Percentiles rank a stretch among this genome's conserved stretches.
phyloP scores from a whole-genome alignment of 2,113 vertebrate species.

The Bufo bufo region DNA sequence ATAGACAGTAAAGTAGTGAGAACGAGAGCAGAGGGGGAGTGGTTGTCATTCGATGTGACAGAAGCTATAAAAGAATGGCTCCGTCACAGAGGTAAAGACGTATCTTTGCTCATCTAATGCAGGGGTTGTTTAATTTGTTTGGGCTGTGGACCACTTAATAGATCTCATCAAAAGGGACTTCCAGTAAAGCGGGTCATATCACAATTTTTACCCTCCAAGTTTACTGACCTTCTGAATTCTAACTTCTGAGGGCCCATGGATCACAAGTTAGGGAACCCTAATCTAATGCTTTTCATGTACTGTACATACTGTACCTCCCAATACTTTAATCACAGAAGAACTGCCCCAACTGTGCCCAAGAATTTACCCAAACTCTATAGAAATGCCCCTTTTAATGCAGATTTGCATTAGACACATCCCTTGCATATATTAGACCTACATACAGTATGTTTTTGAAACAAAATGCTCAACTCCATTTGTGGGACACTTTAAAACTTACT shows the following conservation, averaged over 20 bases:
- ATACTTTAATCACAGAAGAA: neutral
- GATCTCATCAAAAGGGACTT: neutral
- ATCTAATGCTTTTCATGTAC: neutral
- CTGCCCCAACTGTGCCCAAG: neutral
- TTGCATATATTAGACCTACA: neutral
- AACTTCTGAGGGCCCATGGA: neutral
- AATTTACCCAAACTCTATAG: neutral
- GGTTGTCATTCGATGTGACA: slow-evolving; percentile 95
- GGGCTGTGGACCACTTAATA: neutral
- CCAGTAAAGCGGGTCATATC: neutral
- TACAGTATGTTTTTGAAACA: neutral
- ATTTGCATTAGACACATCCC: neutral
- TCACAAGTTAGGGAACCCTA: neutral
- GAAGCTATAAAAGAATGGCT: slow-evolving; percentile 96
- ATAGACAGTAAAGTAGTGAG: slow-evolving; percentile 95
- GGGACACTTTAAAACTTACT: neutral
- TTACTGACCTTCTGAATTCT: neutral
- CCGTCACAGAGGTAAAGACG: slow-evolving; percentile 83
- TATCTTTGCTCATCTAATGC: neutral
- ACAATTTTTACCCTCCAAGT: neutral
- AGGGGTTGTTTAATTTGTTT: too few species aligned
- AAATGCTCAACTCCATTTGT: neutral
- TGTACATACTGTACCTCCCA: neutral
- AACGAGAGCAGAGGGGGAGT: slow-evolving; percentile 87
- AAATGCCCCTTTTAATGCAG: neutral